Base-by-base conservation (phyloP, 2,113 vertebrate species). In the Hiodon alosoides region DNA sequence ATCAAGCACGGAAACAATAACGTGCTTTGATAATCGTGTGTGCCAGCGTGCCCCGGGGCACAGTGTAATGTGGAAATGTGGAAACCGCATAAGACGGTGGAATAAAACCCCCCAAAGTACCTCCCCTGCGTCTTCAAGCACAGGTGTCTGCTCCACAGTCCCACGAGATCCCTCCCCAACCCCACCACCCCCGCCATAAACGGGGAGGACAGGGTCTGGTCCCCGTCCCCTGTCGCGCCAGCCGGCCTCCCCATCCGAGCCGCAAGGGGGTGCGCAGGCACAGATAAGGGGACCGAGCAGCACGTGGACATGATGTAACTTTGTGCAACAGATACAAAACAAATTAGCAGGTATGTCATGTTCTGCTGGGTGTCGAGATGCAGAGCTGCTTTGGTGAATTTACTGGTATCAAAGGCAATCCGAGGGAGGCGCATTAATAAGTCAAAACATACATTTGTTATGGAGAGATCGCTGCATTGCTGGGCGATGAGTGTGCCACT, bases 311-410 rank as follows among this genome's bases (percentile, higher is more conserved):
- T 89, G 89, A 89, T 88, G 84, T 89, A 87, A 90, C 80, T 84
- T 83, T 71, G 81, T 84, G 86, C 84, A 90, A 90, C 88, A 88
- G 77, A 86, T 86, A 82, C 87, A 78, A 81, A 82, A 81, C 81
- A 79, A 76, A 80, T 78, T 79, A 79, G 69, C 79, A 83, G 83
- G 79, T 83, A 77, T 84, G 79, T 80, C 60, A 55, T 80, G 78
- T 79, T 77, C 75, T 79, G 78, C 68, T 80, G 76, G 31, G 77
- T 81, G 82, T 78, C 77, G 71, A 72, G 68, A 47, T 68, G 14
- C 68, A 73, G 80, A 65, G 54, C 46, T 66, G 69, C 78, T 57
- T 72, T 81, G 60, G 31, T 77, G 61, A 71, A 64, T 72, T 73
- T 71, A 69, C 73, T 60, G 54, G 48, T 59, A 55, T 52, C 13